Evolutionary conservation across 2,113 vertebrate genomes (phyloP).

Genomic region (Taxidea taxus): DNA sequence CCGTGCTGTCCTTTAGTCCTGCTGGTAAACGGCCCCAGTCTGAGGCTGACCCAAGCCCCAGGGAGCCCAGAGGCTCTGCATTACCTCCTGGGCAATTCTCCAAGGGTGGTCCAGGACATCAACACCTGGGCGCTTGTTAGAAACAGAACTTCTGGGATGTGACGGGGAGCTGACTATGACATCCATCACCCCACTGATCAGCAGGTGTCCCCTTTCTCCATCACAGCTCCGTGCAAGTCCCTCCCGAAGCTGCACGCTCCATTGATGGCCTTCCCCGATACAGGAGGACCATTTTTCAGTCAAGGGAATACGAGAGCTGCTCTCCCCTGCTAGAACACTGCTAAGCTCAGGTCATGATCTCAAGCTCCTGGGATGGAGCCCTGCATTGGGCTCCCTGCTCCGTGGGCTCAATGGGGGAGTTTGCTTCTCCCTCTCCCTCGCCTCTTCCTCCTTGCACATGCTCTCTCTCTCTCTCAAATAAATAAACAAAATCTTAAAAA

Average conservation of each 20-base stretch:
- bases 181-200: not conserved
- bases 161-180: not conserved
- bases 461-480: too few species aligned
- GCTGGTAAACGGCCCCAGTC: not conserved
- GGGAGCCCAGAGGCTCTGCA: not conserved
- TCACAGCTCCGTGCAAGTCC: not conserved
- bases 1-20: rapidly evolving
- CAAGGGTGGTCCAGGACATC: not conserved
- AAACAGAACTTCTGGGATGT: not conserved
- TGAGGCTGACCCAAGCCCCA: not conserved
- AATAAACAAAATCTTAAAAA: too few species aligned
- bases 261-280: not conserved
- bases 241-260: not conserved
- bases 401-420: too few species aligned
- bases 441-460: too few species aligned
- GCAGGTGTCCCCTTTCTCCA: not conserved
- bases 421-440: too few species aligned
- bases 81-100: not conserved
- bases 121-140: not conserved
- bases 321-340: not conserved
- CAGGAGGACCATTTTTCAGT: not conserved
- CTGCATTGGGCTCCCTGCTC: too few species aligned
- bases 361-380: not conserved
- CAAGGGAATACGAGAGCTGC: not conserved
- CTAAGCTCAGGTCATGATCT: not conserved